Evolutionary conservation across 92 coral and sea anemone genomes (phyloP).

Genomic region (Porites divaricata): DNA sequence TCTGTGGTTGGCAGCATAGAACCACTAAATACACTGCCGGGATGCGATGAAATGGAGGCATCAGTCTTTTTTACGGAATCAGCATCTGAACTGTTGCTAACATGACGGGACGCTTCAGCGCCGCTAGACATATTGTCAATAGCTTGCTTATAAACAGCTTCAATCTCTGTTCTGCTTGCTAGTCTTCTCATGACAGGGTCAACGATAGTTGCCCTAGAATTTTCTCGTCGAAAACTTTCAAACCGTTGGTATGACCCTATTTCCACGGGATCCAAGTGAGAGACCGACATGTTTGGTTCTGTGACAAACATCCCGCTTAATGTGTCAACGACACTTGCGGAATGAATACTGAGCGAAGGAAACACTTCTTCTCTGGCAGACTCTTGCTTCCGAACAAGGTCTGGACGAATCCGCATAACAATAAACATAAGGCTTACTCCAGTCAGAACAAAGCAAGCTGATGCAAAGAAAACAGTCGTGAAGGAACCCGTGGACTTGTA

Average conservation of each 20-base stretch:
- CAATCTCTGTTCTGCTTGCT: slow-evolving; percentile 29
- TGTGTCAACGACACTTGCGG: slow-evolving; percentile 64
- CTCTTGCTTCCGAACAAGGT: slow-evolving; percentile 45
- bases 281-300: slow-evolving; percentile 46
- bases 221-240: slow-evolving; percentile 20
- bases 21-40: not conserved
- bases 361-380: slow-evolving; percentile 41
- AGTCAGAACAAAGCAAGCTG: slow-evolving; percentile 57
- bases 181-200: slow-evolving; percentile 17
- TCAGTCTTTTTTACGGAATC: not conserved
- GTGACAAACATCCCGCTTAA: slow-evolving; percentile 74
- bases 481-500: slow-evolving; percentile 76
- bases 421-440: slow-evolving; percentile 69
- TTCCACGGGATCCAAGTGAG: slow-evolving; percentile 43
- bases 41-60: not conserved
- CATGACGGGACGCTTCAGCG: not conserved
- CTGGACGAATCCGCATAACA: slow-evolving; percentile 80
- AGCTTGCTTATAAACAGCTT: slow-evolving; percentile 31
- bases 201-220: slow-evolving; percentile 13
- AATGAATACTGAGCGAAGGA: slow-evolving; percentile 66
- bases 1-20: slow-evolving; percentile 11
- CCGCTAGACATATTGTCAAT: slow-evolving; percentile 19
- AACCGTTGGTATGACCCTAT: slow-evolving; percentile 36
- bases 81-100: slow-evolving; percentile 7
- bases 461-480: slow-evolving; percentile 58